Evolutionary conservation across 2,113 vertebrate genomes (phyloP), one percentile per base, ranked within the genome.

Genomic region (Otolemur garnettii): DNA sequence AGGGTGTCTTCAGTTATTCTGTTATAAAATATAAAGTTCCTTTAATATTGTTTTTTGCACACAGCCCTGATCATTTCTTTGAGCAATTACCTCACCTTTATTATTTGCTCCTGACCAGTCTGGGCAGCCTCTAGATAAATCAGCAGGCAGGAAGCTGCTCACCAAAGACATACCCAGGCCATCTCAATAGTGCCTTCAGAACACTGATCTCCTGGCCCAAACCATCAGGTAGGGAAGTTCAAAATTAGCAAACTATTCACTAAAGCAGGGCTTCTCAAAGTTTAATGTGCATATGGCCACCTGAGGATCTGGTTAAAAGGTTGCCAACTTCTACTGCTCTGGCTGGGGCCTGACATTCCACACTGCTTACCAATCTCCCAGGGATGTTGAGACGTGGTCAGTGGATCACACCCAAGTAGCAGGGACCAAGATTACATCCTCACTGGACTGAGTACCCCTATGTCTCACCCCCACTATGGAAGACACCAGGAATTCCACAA

Each of bases 1-100:
- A 78, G 28, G 45, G 53, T 83, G 81, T 68, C 66, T 72, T 87
- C 77, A 92, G 38, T 87, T 87, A 74, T 79, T 68, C 64, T 55
- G 14, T 68, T 77, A 30, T 79, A 77, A 87, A 71, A 83, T 66
- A 79, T 50, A 50, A 42, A 81, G 59, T 91, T 66, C 45, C 42
- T 96, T 53, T 55, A 33, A 57, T 45, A 53, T 1, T 55, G 24
- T 59, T 85, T 91, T 59, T 79, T 57, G 35, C 62, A 60, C 12
- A 68, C 60, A 90, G 33, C 3, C 35, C 45, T 85, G 30, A 71
- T 53, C 8, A 87, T 83, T 85, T 91, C 33, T 92, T 71, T 88
- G 72, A 97, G 66, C 45, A 59, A 89, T 53, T 45, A 14, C 62
- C 15, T 17, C 42, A 14, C 10, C 4, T 87, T 92, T 62, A 18